Evolutionary conservation across 2,113 vertebrate species (phyloP).

Genomic region (Corydoras maculifer): DNA sequence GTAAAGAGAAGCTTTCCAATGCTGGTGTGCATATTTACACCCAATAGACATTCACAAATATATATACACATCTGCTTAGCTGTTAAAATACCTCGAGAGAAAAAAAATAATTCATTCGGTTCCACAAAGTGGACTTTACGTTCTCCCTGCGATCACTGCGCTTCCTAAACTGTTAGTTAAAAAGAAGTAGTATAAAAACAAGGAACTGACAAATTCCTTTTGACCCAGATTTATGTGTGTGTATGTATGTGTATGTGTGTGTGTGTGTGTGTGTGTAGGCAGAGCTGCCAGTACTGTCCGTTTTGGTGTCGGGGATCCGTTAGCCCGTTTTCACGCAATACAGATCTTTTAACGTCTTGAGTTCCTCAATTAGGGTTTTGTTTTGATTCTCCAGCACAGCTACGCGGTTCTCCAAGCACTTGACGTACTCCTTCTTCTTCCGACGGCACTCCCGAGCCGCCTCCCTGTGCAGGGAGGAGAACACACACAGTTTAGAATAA

Average conservation of each 20-base stretch:
- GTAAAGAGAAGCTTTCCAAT: conserved; percentile 23
- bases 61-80: conserved; percentile 41
- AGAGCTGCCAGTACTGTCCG: conserved; percentile 36
- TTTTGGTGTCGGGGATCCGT: conserved; percentile 25
- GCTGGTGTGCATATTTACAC: conserved; percentile 19
- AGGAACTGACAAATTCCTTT: conserved; percentile 23
- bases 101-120: conserved; percentile 27
- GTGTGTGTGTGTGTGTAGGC: conserved; percentile 33
- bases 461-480: conserved; percentile 23
- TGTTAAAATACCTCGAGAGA: conserved; percentile 32
- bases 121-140: conserved; percentile 18
- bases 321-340: conserved; percentile 99
- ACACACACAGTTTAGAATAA: neutral
- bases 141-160: conserved; percentile 18
- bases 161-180: conserved; percentile 41
- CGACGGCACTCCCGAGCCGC: conserved; percentile 94
- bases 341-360: conserved; percentile 99
- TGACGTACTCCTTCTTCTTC: conserved; percentile 99
- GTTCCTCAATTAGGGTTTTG: conserved; percentile 98
- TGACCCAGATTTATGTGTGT: conserved; percentile 24
- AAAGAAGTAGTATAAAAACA: conserved; percentile 42
- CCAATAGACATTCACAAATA: conserved; percentile 36
- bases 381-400: conserved; percentile 99
- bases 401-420: conserved; percentile 98
- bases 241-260: too few species aligned